Evolutionary conservation across 2,888 invertebrate species (phyloP).

Genomic region (Scaptomyza reducta): DNA sequence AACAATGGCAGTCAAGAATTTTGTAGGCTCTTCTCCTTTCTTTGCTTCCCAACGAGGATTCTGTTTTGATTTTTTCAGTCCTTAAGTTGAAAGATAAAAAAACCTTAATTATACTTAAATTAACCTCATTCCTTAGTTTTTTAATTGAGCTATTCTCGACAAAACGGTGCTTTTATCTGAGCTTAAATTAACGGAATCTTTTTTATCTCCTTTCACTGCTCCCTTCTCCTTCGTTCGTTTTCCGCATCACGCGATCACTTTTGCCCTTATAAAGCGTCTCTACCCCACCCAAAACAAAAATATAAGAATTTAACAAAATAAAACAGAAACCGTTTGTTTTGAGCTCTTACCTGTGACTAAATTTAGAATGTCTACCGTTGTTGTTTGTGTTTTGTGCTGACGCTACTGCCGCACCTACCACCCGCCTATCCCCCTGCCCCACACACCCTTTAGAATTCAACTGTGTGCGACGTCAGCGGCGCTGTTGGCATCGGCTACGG

Average conservation of each 20-base stretch:
- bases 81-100: background rate
- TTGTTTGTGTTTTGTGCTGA: slow-evolving; percentile 59
- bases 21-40: background rate
- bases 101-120: slow-evolving; percentile 4
- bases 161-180: slow-evolving; percentile 11
- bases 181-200: slow-evolving; percentile 36
- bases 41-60: background rate
- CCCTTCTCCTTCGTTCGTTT: slow-evolving; percentile 17
- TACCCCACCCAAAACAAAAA: slow-evolving; percentile 43
- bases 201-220: slow-evolving; percentile 4
- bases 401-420: slow-evolving; percentile 56
- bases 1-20: background rate
- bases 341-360: slow-evolving; percentile 72
- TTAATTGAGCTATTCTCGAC: slow-evolving; percentile 8
- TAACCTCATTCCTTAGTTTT: background rate
- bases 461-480: slow-evolving; percentile 48
- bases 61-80: background rate
- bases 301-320: slow-evolving; percentile 29
- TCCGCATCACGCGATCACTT: slow-evolving; percentile 63
- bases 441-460: slow-evolving; percentile 31
- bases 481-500: slow-evolving; percentile 40
- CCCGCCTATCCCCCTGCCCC: slow-evolving; percentile 1
- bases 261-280: slow-evolving; percentile 59
- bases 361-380: slow-evolving; percentile 71
- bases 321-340: slow-evolving; percentile 61